These are phyloP conservation scores for Cassiopea xamachana DNA, from an alignment of 30 jellyfish, hydroid and myxozoan species.

Conservation along the genomic window DNA sequence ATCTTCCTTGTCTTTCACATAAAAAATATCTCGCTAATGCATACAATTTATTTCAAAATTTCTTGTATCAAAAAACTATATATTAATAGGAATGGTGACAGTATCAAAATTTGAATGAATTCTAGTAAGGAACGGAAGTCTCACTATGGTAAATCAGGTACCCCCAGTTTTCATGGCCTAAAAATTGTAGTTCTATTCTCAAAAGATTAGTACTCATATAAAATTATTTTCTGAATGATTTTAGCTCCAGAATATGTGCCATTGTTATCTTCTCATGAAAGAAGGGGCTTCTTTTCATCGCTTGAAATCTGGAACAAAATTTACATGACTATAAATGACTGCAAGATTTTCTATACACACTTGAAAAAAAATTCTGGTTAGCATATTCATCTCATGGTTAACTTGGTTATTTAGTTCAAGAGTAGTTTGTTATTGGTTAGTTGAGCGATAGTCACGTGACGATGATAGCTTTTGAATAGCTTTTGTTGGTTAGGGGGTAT, in stretches of 20 bases:
- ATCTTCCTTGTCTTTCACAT: too few species aligned
- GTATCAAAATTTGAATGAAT: too few species aligned
- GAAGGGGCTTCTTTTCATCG: conserved; percentile 21
- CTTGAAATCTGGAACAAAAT: conserved; percentile 16
- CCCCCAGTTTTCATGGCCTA: not conserved
- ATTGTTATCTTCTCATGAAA: conserved; percentile 19
- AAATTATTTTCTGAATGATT: not conserved
- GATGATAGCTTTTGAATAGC: not conserved
- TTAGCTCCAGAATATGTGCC: not conserved
- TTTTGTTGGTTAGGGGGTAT: too few species aligned
- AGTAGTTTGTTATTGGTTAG: not conserved
- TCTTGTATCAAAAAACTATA: too few species aligned
- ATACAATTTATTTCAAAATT: too few species aligned
- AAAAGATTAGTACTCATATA: not conserved
- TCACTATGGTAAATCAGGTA: not conserved
- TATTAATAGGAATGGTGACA: too few species aligned
- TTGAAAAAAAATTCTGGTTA: not conserved
- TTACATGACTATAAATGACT: not conserved
- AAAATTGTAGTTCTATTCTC: too few species aligned
- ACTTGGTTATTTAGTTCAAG: too few species aligned
- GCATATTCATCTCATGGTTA: not conserved
- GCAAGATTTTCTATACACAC: not conserved
- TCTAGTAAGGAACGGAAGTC: too few species aligned
- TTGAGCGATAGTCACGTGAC: not conserved
- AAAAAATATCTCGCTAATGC: too few species aligned